A percentile compares a stretch with the other conserved stretches of the same genome.
These are phyloP conservation scores for Sitta europaea DNA, from an alignment of 2,113 vertebrate genomes.

Conservation along the genomic window DNA sequence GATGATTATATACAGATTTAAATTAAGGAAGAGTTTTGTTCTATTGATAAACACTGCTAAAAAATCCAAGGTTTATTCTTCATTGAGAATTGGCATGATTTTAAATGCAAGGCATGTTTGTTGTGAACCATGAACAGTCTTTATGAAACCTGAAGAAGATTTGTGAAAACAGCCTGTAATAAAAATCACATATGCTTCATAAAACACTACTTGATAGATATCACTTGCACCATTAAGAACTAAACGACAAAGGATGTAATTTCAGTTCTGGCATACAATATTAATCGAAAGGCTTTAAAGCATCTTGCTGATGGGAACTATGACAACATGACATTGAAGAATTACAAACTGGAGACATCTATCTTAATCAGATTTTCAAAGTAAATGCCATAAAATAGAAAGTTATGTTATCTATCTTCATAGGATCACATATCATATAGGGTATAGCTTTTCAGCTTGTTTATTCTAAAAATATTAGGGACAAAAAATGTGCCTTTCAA, in stretches of 20 bases:
- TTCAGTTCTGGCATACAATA: conserved; percentile 84
- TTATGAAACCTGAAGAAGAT: conserved; percentile 75
- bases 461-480: conserved; percentile 49
- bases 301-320: conserved; percentile 83
- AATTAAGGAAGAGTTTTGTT: neutral
- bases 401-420: conserved; percentile 79
- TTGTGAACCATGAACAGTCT: conserved; percentile 65
- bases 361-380: conserved; percentile 89
- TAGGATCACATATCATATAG: conserved; percentile 71
- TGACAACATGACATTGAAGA: conserved; percentile 91
- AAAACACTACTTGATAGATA: conserved; percentile 85
- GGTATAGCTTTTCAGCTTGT: conserved; percentile 51
- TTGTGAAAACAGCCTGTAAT: conserved; percentile 80
- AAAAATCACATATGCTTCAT: conserved; percentile 80
- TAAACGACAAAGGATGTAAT: conserved; percentile 87
- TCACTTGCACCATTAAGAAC: conserved; percentile 87
- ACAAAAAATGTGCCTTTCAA: conserved; percentile 10
- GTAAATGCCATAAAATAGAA: conserved; percentile 82
- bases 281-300: conserved; percentile 90
- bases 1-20: neutral
- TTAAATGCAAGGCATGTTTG: conserved; percentile 58
- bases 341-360: conserved; percentile 81
- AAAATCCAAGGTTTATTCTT: conserved; percentile 12
- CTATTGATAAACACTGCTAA: neutral
- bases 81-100: conserved; percentile 43